Percentiles rank a stretch among this genome's conserved stretches.
phyloP scores from a whole-genome alignment of 2,797 vertebrate species.

The Vipera ursinii region DNA sequence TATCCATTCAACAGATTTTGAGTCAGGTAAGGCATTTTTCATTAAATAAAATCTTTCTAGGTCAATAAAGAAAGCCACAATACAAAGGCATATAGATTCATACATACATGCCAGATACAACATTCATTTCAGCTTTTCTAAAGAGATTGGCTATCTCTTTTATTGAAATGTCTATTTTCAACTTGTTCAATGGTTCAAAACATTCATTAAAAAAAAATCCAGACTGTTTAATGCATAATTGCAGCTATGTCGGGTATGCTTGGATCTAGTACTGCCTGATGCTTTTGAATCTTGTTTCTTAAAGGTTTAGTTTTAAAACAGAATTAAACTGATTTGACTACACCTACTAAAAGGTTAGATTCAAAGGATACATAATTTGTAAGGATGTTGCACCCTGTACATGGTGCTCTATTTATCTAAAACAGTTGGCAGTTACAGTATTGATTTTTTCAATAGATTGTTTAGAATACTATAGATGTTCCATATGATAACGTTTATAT shows the following conservation, averaged over 20 bases:
- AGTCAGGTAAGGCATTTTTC: conserved; percentile 28
- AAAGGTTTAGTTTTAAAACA: neutral
- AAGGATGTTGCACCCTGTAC: neutral
- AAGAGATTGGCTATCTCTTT: neutral
- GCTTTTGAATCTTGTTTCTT: neutral
- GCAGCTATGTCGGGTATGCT: neutral
- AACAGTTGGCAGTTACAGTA: neutral
- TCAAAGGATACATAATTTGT: neutral
- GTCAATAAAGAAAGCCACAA: neutral
- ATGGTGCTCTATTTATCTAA: neutral
- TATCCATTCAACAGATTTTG: conserved; percentile 25
- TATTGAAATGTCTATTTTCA: neutral
- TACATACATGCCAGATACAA: neutral
- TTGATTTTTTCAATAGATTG: neutral
- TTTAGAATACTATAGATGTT: neutral
- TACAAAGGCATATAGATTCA: neutral
- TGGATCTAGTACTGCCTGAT: neutral
- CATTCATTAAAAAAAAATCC: neutral
- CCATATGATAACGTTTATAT: neutral
- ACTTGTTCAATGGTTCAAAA: neutral
- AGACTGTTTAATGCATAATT: neutral
- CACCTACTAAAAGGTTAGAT: neutral
- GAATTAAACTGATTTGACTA: neutral
- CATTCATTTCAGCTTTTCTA: neutral
- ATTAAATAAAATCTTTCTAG: conserved; percentile 21